phyloP scores from a whole-genome alignment of 2,113 vertebrate genomes.

The Rhinopomastus cyanomelas region DNA sequence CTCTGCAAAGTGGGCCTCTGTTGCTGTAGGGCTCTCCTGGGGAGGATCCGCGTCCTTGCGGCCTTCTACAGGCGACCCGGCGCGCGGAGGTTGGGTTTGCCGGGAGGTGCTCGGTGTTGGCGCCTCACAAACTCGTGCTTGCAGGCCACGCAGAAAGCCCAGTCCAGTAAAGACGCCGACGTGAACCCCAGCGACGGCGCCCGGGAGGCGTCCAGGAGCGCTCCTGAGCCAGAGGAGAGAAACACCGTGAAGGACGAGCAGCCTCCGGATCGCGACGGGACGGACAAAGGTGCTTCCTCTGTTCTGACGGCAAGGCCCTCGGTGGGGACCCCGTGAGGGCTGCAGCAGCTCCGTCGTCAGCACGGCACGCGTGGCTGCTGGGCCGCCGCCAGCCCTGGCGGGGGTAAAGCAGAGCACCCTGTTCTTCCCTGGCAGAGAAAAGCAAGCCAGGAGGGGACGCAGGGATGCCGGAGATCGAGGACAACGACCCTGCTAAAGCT shows the following conservation, averaged over 20 bases:
- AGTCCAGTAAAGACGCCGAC: constrained; percentile 62
- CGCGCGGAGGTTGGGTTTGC: no score
- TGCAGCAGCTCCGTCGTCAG: neutral
- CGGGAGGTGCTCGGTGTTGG: no score
- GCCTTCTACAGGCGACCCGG: no score
- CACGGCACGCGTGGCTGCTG: no score
- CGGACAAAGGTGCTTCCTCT: constrained; percentile 73
- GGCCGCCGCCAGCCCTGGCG: no score
- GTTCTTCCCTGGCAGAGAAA: constrained; percentile 77
- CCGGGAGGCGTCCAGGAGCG: constrained; percentile 31
- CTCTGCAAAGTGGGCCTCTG: neutral
- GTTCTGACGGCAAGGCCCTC: no score
- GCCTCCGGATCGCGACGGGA: constrained; percentile 67
- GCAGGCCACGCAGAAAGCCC: constrained; percentile 57
- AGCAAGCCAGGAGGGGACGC: constrained; percentile 89
- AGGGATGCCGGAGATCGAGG: constrained; percentile 98
- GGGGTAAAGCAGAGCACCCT: neutral
- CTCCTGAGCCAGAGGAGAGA: constrained; percentile 41
- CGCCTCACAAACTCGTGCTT: neutral
- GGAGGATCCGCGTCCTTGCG: neutral
- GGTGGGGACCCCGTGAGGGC: neutral
- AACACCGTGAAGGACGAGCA: constrained; percentile 59
- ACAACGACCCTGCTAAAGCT: constrained; percentile 89
- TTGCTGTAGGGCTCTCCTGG: neutral
- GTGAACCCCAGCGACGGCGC: constrained; percentile 2